Percentiles rank a stretch among this genome's conserved stretches.
Conservation (phyloP, 2,888 invertebrate species). For the Callyntrura guangdongensis region DNA sequence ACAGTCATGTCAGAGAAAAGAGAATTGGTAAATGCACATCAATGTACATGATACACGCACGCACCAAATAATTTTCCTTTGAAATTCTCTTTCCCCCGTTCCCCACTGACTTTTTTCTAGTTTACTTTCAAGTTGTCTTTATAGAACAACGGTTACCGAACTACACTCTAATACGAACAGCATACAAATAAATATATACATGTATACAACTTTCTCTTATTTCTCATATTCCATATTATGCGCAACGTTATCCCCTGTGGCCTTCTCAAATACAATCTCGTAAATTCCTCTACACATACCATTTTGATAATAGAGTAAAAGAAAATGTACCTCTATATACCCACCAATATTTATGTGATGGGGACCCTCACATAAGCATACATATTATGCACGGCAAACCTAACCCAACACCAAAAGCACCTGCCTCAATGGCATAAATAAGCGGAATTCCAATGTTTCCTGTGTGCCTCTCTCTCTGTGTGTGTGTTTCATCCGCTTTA, state of each 20-base stretch:
- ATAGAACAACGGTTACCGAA: not conserved
- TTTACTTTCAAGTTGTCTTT: no score
- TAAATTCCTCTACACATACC: constrained; percentile 40
- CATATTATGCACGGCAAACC: not conserved
- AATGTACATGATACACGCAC: not conserved
- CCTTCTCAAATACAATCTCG: constrained; percentile 10
- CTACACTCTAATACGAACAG: not conserved
- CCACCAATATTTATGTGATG: not conserved
- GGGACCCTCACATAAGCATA: not conserved
- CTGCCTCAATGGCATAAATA: constrained; percentile 50
- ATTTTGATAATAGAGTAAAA: constrained; percentile 30
- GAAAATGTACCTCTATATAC: not conserved
- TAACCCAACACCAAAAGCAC: constrained; percentile 38
- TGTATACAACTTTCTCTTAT: not conserved
- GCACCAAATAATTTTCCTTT: constrained; percentile 22
- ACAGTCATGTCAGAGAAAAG: not conserved
- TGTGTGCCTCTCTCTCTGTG: not conserved
- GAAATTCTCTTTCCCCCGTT: constrained; percentile 36
- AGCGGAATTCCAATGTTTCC: constrained; percentile 56
- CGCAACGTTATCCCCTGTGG: constrained; percentile 28
- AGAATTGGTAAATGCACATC: constrained; percentile 5
- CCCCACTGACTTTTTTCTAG: constrained; percentile 17
- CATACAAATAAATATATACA: no score
- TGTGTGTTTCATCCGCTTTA: not conserved
- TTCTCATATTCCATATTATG: not conserved